phyloP scores from a whole-genome alignment of 2,113 vertebrate genomes.

The Dipodomys spectabilis region DNA sequence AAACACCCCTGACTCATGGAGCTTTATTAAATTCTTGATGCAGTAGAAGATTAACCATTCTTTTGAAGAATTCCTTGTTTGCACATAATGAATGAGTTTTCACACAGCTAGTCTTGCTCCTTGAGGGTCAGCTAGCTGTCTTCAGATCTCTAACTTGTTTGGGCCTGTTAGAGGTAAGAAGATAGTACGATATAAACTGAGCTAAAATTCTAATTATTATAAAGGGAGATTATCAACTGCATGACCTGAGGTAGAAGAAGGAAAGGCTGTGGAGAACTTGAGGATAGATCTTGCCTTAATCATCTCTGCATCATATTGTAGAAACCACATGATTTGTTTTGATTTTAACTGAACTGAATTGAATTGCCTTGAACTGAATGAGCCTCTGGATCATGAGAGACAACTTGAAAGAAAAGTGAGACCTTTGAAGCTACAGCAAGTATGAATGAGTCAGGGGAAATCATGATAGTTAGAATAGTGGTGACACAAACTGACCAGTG shows the following conservation, averaged over 20 bases:
- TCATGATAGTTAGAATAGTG: neutral
- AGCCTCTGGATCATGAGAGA: constrained; percentile 32
- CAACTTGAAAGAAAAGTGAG: constrained; percentile 24
- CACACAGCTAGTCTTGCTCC: neutral
- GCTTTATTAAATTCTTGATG: constrained; percentile 69
- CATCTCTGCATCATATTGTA: neutral
- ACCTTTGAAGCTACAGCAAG: constrained; percentile 23
- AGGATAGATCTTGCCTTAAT: neutral
- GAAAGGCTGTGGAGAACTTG: neutral
- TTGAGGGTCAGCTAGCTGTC: neutral
- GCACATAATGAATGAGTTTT: constrained; percentile 55
- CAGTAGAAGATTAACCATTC: constrained; percentile 63
- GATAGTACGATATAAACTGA: constrained; percentile 7
- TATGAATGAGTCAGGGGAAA: neutral
- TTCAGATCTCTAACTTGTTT: constrained; percentile 6
- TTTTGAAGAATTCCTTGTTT: constrained; percentile 71
- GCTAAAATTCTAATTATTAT: constrained; percentile 27
- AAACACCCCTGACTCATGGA: constrained; percentile 63
- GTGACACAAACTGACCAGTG: neutral
- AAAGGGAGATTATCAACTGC: constrained; percentile 14
- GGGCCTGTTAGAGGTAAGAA: constrained; percentile 15
- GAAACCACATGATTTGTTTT: constrained; percentile 50
- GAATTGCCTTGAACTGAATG: constrained; percentile 51
- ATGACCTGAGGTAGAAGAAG: neutral
- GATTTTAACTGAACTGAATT: constrained; percentile 51